Base-by-base conservation (phyloP, 2,797 vertebrate species). In the Craterocephalus amniculus region DNA sequence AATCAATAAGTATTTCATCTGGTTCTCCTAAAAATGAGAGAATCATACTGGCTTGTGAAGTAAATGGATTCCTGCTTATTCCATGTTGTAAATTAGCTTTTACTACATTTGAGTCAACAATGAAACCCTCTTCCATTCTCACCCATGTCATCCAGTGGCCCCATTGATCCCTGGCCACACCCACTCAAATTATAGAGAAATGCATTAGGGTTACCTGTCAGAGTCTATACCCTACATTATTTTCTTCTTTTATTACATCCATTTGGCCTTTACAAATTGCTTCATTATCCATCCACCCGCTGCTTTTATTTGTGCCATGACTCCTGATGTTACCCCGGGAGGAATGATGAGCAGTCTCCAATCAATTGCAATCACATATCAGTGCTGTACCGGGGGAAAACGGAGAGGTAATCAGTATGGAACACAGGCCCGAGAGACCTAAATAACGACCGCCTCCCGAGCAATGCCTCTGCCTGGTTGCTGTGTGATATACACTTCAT, bases 351-450 rank as follows among this genome's bases (percentile, higher is more conserved):
- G 82, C 67, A 74, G 71, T 63, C 67, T 76, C 74, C 65, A 68
- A 89, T 92, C 87, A 88, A 92, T 90, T 83, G 76, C 87, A 90
- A 90, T 91, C 88, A 87, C 86, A 85, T 82, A 86, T 87, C 85
- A 73, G 83, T 70, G 76, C 72, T 66, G 60, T 61, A 67, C 68
- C 29, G 49, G 62, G 14, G 29, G 1, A 74, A 69, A n/a, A 6
- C 24, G 20, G 18, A 49, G 63, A 59, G 75, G 51, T 79, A 84
- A 91, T 89, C 85, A 84, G 85, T 77, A 55, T 40, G 38, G 58
- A 66, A 58, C 67, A 67, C 36, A 49, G 59, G 58, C 61, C 62
- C 24, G 35, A 65, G 66, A 83, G 77, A 61, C 70, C 74, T 79
- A 79, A 88, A 80, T 86, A 86, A 90, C 79, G 78, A 85, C 84